Evolutionary conservation across 2,888 invertebrate species (phyloP), one percentile per base, ranked within the genome.

Genomic region (Drosophila nigricruria): DNA sequence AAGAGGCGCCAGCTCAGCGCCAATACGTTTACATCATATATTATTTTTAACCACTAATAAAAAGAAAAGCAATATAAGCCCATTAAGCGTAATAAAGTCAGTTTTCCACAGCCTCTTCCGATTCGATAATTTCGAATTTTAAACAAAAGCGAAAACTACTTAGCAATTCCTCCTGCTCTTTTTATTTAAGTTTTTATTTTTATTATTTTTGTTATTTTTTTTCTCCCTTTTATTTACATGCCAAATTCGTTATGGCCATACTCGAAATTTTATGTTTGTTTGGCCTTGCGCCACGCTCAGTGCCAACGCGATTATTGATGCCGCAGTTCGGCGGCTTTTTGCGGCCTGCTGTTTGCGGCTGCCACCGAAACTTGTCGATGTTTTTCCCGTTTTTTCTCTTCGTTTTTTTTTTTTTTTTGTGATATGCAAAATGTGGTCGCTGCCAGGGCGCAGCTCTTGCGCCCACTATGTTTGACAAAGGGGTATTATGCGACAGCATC

Each of bases 301-400:
- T 42, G 27, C 40, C 52, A 59, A 12, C 25, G 43, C 40, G 42
- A 57, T 36, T 52, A 38, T 70, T 73, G 43, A 25, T 70, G 60
- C 42, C 38, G 52, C 70, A 23, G 50, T 67, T 75, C 67, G 70
- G 59, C 58, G 78, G 78, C 63, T 57, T 57, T 77, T 88, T 93
- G 43, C 23, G 93, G 79, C 93, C 79, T n/a, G n/a, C n/a, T 81
- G 78, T 92, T 68, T 49, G 49, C 27, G 18, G 27, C 49, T 18
- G 49, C 30, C 49, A 20, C n/a, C 25, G 45, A n/a, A 45, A 45
- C 25, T 45, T 30, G n/a, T 47, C 47, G 27, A 47, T 27, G n/a
- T 6, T 47, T 47, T 47, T n/a, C n/a, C n/a, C n/a, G n/a, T n/a
- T n/a, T n/a, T n/a, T n/a, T n/a, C n/a, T n/a, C n/a, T n/a, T n/a